Base-by-base conservation (phyloP, 2,113 vertebrate genomes). In the Megaceryle torquata region DNA sequence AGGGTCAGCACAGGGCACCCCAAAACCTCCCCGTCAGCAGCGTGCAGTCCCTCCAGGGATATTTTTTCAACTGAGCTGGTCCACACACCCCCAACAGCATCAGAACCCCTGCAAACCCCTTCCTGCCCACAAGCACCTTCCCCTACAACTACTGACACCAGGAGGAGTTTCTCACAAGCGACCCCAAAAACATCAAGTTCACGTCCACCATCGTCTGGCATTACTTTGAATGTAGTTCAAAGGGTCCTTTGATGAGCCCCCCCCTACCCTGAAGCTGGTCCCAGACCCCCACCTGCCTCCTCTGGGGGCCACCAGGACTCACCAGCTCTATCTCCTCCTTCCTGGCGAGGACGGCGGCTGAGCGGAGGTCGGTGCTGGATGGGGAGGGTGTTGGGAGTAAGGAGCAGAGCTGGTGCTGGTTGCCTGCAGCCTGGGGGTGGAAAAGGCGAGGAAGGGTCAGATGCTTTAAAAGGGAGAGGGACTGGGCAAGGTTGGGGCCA, bases 261-360 rank as follows among this genome's bases (percentile, higher is more conserved):
- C 26, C 21, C 16, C 31, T 5, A 2, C 9, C 44, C 71, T 4
- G 3, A 6, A 12, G 77, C 15, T 0, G 0, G 3, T n/a, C 44
- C 80, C 81, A 57, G 57, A 16, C 1, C n/a, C 60, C 54, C 3
- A 0, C 0, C 0, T 0, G 1, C 35, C 64, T 5, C 2, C 0
- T 1, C 18, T 28, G 4, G 69, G 39, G 24, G 5, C 53, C 8
- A 2, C 43, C 7, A 2, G 69, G 19, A 19, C 91, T 91, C 90
- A 97, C 96, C 95, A 81, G 63, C 74, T 97, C 97, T 0, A 98
- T 94, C 79, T 97, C 68, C 25, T 76, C 82, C 82, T 96, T 98
- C 83, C 61, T 97, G 88, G 94, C 91, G 0, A 97, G 96, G 8
- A 98, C 35, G 0, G 88, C 78, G 0, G 96, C 95, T 0, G 96